A percentile compares a stretch with the other conserved stretches of the same genome.
Conservation (phyloP, 2,797 vertebrate genomes). For the Poeciliopsis turneri region DNA sequence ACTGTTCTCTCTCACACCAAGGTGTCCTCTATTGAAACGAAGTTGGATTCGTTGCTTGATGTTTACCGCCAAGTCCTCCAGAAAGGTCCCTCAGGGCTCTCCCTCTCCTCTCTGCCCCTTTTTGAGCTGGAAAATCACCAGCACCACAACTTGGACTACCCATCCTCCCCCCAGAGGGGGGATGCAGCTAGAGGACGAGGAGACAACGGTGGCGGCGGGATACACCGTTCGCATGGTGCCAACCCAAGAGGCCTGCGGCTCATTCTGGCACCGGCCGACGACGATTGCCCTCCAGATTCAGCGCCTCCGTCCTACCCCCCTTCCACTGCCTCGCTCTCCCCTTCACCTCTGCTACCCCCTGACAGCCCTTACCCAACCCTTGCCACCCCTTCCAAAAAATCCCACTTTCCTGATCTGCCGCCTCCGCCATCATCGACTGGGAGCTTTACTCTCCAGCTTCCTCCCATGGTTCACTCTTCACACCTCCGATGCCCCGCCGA, state of each 20-base stretch:
- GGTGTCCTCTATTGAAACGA: constrained; percentile 98
- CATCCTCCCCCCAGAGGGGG: constrained; percentile 84
- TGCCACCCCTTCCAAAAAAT: constrained; percentile 79
- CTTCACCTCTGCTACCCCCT: constrained; percentile 73
- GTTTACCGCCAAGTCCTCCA: constrained; percentile 94
- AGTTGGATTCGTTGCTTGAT: constrained; percentile 95
- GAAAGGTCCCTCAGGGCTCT: constrained; percentile 88
- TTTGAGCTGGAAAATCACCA: constrained; percentile 88
- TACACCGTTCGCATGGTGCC: constrained; percentile 83
- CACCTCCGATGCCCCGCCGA: constrained; percentile 80
- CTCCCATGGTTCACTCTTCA: constrained; percentile 83
- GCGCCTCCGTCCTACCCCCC: constrained; percentile 89
- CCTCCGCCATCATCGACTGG: constrained; percentile 78
- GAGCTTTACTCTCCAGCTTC: constrained; percentile 89
- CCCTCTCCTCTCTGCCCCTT: constrained; percentile 89
- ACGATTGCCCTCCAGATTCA: constrained; percentile 87
- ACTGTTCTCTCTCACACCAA: constrained; percentile 48
- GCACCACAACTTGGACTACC: constrained; percentile 85
- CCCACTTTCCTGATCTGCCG: constrained; percentile 75
- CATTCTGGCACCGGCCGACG: constrained; percentile 88
- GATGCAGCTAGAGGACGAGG: constrained; percentile 36
- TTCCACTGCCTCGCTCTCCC: constrained; percentile 82
- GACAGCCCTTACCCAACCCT: constrained; percentile 76
- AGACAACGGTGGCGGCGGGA: constrained; percentile 66
- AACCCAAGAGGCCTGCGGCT: constrained; percentile 91